Conservation (phyloP, 2,113 vertebrate species). For the Cromileptes altivelis region DNA sequence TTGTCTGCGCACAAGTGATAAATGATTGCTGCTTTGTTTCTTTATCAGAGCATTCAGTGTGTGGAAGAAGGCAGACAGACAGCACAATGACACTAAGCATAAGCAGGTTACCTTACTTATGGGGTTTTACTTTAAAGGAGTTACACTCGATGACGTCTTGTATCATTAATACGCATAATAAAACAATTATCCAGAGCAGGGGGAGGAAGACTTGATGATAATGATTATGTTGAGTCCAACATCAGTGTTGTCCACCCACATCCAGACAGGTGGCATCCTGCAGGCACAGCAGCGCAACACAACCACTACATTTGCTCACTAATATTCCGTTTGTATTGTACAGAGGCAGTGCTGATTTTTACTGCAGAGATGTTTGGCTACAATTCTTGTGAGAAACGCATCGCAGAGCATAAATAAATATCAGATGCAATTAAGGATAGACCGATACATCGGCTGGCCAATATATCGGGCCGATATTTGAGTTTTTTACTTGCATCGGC, state of each 20-base stretch:
- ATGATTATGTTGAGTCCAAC: conserved; percentile 15
- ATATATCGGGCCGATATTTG: too few relatives aligned
- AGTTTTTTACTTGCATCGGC: too few relatives aligned
- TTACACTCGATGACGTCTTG: background rate
- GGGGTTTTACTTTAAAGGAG: background rate
- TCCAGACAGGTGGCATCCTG: conserved; percentile 12
- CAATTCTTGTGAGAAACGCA: background rate
- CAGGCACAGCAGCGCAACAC: conserved; percentile 2
- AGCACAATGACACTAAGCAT: background rate
- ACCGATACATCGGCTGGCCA: too few relatives aligned
- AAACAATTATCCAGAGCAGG: conserved; percentile 14
- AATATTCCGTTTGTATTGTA: background rate
- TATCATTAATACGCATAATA: conserved; percentile 1
- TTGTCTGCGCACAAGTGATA: background rate
- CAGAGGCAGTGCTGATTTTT: background rate
- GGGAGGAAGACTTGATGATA: conserved; percentile 2
- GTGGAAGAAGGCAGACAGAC: background rate
- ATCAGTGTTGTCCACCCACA: conserved; percentile 14
- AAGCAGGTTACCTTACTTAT: background rate
- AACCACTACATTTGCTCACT: background rate
- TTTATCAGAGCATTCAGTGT: background rate
- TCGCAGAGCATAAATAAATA: background rate
- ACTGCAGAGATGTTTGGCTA: background rate
- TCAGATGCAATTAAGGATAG: background rate
- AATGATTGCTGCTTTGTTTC: too few relatives aligned